Evolutionary conservation across 2,888 invertebrate genomes (phyloP).

Genomic region (Auanema sp.): DNA sequence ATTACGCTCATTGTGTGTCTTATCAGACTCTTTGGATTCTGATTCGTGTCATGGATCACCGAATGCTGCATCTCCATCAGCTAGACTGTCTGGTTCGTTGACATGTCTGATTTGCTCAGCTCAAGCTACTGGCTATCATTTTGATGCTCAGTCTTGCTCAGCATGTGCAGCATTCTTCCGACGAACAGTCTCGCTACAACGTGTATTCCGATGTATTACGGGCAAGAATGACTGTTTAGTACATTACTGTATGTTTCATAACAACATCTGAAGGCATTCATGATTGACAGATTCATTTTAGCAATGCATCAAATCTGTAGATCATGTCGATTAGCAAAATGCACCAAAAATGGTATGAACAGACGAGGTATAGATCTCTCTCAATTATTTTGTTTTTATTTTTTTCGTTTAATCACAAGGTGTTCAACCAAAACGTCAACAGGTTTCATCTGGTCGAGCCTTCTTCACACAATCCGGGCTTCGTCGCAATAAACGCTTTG

Average conservation of each 20-base stretch:
- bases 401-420: slow-evolving; percentile 7
- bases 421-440: slow-evolving; percentile 44
- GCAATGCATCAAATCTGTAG: slow-evolving; percentile 58
- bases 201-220: slow-evolving; percentile 45
- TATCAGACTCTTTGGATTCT: too few relatives aligned
- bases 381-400: slow-evolving; percentile 9
- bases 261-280: too few relatives aligned
- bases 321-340: slow-evolving; percentile 50
- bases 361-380: slow-evolving; percentile 27
- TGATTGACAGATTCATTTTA: slow-evolving; percentile 24
- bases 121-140: slow-evolving; percentile 62
- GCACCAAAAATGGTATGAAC: slow-evolving; percentile 56
- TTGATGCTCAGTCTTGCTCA: slow-evolving; percentile 57
- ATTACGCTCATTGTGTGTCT: too few relatives aligned
- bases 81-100: not conserved
- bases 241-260: slow-evolving; percentile 40
- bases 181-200: slow-evolving; percentile 52
- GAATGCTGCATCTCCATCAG: too few relatives aligned
- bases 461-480: slow-evolving; percentile 58
- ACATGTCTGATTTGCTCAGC: slow-evolving; percentile 44
- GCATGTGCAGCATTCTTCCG: slow-evolving; percentile 62
- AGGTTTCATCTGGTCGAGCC: slow-evolving; percentile 27
- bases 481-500: slow-evolving; percentile 55
- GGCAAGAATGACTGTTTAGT: slow-evolving; percentile 41
- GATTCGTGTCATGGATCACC: too few relatives aligned